Evolutionary conservation across 2,797 vertebrate genomes (phyloP), one percentile per base, ranked within the genome.

Genomic region (Moxostoma hubbsi): DNA sequence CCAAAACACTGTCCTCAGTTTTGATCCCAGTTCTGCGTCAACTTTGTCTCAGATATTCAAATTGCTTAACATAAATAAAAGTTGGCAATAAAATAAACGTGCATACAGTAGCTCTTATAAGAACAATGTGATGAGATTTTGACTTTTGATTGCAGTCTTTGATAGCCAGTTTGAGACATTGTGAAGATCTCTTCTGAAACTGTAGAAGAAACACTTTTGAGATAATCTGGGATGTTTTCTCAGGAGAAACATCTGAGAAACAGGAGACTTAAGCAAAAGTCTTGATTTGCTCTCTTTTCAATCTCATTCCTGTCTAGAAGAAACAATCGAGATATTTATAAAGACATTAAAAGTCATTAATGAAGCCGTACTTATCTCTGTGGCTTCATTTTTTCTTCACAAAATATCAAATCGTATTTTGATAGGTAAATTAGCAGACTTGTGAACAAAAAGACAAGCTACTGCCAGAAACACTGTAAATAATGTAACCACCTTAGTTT

Each of bases 381-480:
- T 36, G 36, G 36, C 4, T 36, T 36, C 1, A 36, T 36, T 36
- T 36, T 36, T 36, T 4, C 36, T 36, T 36, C 36, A 36, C 36
- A 36, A 86, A 83, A 71, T 43, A 77, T 80, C 81, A 71, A 86
- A 85, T 87, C 80, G 82, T 79, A 81, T 80, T 88, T 84, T 85
- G 78, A 76, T 36, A 36, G 74, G 84, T 80, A 84, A 84, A 82
- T 82, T 84, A 81, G 84, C 82, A 82, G 88, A 84, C 87, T 85
- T 80, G 76, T 81, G 85, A 90, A 82, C 64, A 83, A 87, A 90
- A 78, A 89, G 89, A 64, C 9, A 77, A 86, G 86, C 89, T 90
- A 89, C 88, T 86, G 88, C 87, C 88, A 84, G 89, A 85, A 85
- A 87, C 80, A 66, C 84, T 78, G 81, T 72, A 88, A 89, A 67